Conservation (phyloP, 1,140 invertebrate genomes). For the Anastrepha obliqua region DNA sequence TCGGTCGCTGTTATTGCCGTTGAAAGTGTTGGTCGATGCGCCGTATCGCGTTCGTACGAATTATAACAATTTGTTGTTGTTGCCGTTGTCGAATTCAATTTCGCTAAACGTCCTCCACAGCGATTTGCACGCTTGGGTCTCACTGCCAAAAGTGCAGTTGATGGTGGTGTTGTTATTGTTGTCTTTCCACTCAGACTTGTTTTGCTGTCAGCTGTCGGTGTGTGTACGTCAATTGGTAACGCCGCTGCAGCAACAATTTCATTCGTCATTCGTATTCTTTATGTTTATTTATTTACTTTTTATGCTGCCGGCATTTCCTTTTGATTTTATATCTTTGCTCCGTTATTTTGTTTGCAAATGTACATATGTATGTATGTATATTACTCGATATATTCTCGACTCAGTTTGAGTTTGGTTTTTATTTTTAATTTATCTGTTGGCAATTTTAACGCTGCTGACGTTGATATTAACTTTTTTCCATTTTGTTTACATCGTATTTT, state of each 20-base stretch:
- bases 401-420: neutral
- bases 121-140: constrained; percentile 6
- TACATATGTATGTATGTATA: neutral
- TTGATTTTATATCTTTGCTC: neutral
- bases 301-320: neutral
- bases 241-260: constrained; percentile 28
- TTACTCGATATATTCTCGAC: neutral
- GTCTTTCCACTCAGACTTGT: neutral
- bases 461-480: neutral
- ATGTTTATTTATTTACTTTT: neutral
- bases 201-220: neutral
- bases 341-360: neutral
- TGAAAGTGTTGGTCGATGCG: constrained; percentile 7
- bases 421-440: neutral
- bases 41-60: constrained; percentile 13
- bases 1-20: constrained; percentile 16
- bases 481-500: constrained; percentile 5
- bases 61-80: constrained; percentile 34
- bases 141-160: constrained; percentile 11
- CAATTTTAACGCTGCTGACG: neutral
- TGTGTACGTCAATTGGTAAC: constrained; percentile 20
- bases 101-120: neutral
- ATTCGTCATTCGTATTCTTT: constrained; percentile 49
- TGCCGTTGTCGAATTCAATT: constrained; percentile 33
- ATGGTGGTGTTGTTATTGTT: neutral